Evolutionary conservation across 2,113 vertebrate genomes (phyloP).

Genomic region (Scolopax mira): DNA sequence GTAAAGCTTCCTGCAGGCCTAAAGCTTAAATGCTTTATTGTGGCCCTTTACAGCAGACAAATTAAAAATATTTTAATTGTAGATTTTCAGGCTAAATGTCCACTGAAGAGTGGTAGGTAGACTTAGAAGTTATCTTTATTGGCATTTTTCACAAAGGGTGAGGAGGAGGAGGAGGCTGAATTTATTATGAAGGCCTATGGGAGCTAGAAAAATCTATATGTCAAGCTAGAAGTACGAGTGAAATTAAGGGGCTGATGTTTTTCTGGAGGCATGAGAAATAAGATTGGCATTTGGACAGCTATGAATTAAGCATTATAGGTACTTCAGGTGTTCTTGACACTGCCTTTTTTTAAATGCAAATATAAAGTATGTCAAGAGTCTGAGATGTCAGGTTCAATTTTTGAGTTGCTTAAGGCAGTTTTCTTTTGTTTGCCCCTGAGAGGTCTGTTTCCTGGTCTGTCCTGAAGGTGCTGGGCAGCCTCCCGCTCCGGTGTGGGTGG

Average conservation of each 20-base stretch:
- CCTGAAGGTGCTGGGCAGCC: neutral
- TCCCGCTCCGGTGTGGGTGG: accelerated
- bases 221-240: too few relatives aligned
- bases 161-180: neutral
- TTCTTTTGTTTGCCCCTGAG: neutral
- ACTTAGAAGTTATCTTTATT: neutral
- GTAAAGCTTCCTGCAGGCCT: neutral
- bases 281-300: neutral
- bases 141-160: neutral
- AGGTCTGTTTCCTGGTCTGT: neutral
- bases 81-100: neutral
- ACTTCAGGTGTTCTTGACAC: neutral
- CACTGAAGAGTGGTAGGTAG: too few relatives aligned
- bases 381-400: neutral
- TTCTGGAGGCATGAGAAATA: neutral
- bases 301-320: neutral
- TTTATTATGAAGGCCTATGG: neutral
- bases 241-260: neutral
- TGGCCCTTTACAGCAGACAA: neutral
- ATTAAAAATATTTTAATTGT: neutral
- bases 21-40: neutral
- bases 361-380: neutral
- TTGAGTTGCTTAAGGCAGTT: neutral
- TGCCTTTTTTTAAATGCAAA: neutral
- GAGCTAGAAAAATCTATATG: neutral